phyloP scores from a whole-genome alignment of 2,888 invertebrate species.

The Scaptomyza tumidula region DNA sequence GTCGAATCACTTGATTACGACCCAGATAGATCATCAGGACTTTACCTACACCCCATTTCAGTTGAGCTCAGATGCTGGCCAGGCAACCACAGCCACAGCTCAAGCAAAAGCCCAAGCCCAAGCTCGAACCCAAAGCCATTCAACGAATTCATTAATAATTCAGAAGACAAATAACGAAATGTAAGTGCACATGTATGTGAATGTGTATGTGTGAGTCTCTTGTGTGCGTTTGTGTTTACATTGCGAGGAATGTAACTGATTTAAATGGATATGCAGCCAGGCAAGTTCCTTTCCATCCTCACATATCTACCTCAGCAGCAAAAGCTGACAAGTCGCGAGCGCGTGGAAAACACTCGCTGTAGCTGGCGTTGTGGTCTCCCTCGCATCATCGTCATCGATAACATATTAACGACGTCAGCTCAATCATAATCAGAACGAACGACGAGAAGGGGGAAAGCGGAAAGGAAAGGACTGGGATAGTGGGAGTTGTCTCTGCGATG shows the following conservation, averaged over 20 bases:
- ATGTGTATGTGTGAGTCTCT: constrained; percentile 14
- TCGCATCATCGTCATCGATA: constrained; percentile 52
- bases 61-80: constrained; percentile 5
- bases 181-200: constrained; percentile 29
- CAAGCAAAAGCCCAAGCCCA: constrained; percentile 1
- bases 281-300: constrained; percentile 6
- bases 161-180: constrained; percentile 81
- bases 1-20: constrained; percentile 56
- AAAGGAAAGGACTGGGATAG: not conserved
- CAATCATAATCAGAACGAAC: constrained; percentile 72
- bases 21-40: constrained; percentile 43
- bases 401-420: constrained; percentile 80
- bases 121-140: constrained; percentile 45
- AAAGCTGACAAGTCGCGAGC: constrained; percentile 16
- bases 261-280: constrained; percentile 64
- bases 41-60: constrained; percentile 19
- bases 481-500: constrained; percentile 27
- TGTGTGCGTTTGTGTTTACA: constrained; percentile 48
- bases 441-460: not conserved
- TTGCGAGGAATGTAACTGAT: constrained; percentile 63
- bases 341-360: constrained; percentile 17
- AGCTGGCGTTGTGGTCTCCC: not conserved
- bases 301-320: not conserved
- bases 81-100: constrained; percentile 3
- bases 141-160: constrained; percentile 82